Evolutionary conservation across 2,113 vertebrate genomes (phyloP).

Genomic region (Malurus alboscapulatus): DNA sequence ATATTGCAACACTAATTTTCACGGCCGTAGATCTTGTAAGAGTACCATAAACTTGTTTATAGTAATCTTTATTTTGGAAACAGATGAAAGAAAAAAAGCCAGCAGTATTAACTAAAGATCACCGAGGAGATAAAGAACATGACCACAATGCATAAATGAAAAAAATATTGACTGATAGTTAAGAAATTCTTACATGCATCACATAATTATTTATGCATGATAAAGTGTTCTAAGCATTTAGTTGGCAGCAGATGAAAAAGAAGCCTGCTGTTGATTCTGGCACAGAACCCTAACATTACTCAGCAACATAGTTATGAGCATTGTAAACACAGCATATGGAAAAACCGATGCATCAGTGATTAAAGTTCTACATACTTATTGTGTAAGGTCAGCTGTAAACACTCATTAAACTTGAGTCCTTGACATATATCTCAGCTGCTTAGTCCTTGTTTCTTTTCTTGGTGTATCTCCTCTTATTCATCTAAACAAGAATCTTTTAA

Average conservation of each 20-base stretch:
- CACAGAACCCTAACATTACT: conserved; percentile 7
- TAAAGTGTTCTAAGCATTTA: conserved; percentile 21
- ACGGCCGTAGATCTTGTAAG: not conserved
- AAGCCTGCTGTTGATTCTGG: conserved; percentile 40
- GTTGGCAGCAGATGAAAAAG: conserved; percentile 52
- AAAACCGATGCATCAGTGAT: conserved; percentile 36
- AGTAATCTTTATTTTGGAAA: conserved; percentile 21
- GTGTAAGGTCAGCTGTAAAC: conserved; percentile 26
- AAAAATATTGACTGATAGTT: conserved; percentile 23
- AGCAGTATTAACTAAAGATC: conserved; percentile 29
- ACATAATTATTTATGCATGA: conserved; percentile 28
- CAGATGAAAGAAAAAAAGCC: not conserved
- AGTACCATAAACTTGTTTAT: not conserved
- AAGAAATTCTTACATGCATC: conserved; percentile 40
- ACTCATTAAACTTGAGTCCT: not conserved
- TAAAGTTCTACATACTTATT: conserved; percentile 36
- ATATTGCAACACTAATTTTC: conserved; percentile 33
- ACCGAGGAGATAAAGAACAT: conserved; percentile 2
- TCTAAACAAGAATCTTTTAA: not conserved
- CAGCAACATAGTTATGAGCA: conserved; percentile 24
- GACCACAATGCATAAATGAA: not conserved
- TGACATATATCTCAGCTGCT: not conserved
- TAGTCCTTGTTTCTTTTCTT: not conserved
- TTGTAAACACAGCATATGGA: conserved; percentile 2
- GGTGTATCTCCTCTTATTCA: not conserved